These are phyloP conservation scores for Python bivittatus DNA, from an alignment of 2,113 vertebrate genomes.

Conservation along the genomic window DNA sequence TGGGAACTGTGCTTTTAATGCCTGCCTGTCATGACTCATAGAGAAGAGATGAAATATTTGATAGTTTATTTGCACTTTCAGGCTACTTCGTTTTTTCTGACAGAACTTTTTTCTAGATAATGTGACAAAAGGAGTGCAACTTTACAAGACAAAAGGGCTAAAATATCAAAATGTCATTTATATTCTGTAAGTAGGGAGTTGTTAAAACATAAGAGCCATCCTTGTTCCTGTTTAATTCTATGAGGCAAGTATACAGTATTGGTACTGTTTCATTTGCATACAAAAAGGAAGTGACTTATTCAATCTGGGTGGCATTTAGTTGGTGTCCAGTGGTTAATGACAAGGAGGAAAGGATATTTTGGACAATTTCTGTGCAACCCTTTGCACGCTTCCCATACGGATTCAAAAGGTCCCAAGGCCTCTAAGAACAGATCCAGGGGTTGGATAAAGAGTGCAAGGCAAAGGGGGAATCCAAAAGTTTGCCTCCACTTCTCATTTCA, in stretches of 20 bases:
- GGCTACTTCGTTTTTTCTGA: constrained; percentile 3
- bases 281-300: not conserved
- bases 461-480: not conserved
- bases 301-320: not conserved
- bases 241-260: not conserved
- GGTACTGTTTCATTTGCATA: not conserved
- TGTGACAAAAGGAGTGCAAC: not conserved
- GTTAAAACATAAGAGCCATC: not conserved
- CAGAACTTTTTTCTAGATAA: not conserved
- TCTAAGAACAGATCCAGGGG: not conserved
- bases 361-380: too few relatives aligned
- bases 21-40: constrained; percentile 45
- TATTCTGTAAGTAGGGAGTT: not conserved
- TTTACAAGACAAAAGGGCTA: not conserved
- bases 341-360: not conserved
- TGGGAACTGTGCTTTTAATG: constrained; percentile 40
- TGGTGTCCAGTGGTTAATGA: not conserved
- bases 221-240: not conserved
- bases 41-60: constrained; percentile 46
- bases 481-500: not conserved
- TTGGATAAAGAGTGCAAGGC: not conserved
- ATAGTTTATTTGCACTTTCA: constrained; percentile 12
- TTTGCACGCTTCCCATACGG: not conserved
- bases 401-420: not conserved
- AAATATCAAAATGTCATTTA: not conserved